Percentiles rank a stretch among this genome's conserved stretches.
Evolutionary conservation across 1,140 invertebrate species (phyloP).

Genomic region (Augochlora pura): DNA sequence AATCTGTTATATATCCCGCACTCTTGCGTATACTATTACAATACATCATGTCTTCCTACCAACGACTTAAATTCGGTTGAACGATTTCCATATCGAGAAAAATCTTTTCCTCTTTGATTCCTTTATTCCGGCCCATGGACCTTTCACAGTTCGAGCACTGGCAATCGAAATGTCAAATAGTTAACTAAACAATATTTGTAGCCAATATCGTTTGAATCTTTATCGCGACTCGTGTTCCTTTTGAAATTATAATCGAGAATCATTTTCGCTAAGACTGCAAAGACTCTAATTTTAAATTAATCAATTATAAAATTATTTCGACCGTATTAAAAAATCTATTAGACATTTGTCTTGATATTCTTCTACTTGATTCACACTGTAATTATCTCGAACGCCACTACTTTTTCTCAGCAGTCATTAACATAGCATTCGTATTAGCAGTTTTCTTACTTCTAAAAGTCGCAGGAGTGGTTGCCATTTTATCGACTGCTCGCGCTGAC

Average conservation of each 20-base stretch:
- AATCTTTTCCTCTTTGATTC: slow-evolving; percentile 42
- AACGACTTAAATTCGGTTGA: slow-evolving; percentile 42
- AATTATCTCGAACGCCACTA: neutral
- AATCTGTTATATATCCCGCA: neutral
- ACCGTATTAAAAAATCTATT: neutral
- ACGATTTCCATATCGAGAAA: slow-evolving; percentile 57
- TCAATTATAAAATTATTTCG: too few species aligned
- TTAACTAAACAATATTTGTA: slow-evolving; percentile 31
- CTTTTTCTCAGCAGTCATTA: slow-evolving; percentile 28
- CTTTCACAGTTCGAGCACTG: slow-evolving; percentile 27
- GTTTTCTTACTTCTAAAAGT: slow-evolving; percentile 26
- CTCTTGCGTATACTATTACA: slow-evolving; percentile 50
- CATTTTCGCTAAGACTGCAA: too few species aligned
- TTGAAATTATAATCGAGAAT: too few species aligned
- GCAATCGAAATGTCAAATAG: slow-evolving; percentile 24
- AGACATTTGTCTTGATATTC: neutral
- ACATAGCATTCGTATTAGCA: slow-evolving; percentile 38
- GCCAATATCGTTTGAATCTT: neutral
- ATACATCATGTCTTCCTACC: slow-evolving; percentile 63
- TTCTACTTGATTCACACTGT: neutral
- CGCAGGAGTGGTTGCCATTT: slow-evolving; percentile 5
- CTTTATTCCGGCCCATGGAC: slow-evolving; percentile 8
- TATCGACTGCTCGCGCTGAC: slow-evolving; percentile 27
- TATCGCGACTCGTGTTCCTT: too few species aligned
- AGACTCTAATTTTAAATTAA: too few species aligned